Evolutionary conservation across 2,888 invertebrate genomes (phyloP).

Genomic region (Herminia tarsipennalis): DNA sequence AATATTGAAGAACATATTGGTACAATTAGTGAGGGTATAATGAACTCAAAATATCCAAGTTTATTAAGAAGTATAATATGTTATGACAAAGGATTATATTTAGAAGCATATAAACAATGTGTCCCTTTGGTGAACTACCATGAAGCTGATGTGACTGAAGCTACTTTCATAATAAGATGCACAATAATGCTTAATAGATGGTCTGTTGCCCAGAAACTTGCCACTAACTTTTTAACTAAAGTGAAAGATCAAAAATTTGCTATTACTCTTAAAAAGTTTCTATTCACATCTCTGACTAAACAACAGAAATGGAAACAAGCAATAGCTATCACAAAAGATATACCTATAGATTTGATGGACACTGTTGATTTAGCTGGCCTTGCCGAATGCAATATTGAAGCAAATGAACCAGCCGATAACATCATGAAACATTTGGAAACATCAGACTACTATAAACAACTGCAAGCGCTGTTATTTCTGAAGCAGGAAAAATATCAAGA

Average conservation of each 20-base stretch:
- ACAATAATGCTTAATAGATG: conserved; percentile 74
- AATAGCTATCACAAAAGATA: conserved; percentile 61
- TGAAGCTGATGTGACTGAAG: conserved; percentile 67
- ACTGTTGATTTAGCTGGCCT: conserved; percentile 60
- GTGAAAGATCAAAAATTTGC: conserved; percentile 61
- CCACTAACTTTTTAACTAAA: conserved; percentile 70
- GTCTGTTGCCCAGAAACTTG: conserved; percentile 71
- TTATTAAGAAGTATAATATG: conserved; percentile 86
- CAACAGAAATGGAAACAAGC: conserved; percentile 84
- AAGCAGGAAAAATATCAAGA: conserved; percentile 82
- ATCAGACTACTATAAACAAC: conserved; percentile 63
- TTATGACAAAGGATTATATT: conserved; percentile 79
- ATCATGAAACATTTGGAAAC: conserved; percentile 59
- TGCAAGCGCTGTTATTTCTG: conserved; percentile 80
- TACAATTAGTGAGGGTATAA: conserved; percentile 82
- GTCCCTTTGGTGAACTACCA: conserved; percentile 74
- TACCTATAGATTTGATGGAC: conserved; percentile 56
- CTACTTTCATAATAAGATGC: conserved; percentile 71
- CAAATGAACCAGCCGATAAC: conserved; percentile 54
- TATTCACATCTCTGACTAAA: conserved; percentile 66
- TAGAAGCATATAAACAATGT: conserved; percentile 83
- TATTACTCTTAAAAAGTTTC: conserved; percentile 56
- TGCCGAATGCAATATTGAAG: conserved; percentile 72
- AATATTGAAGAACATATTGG: conserved; percentile 81
- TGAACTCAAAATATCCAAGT: conserved; percentile 86